These are phyloP conservation scores for Sterrhoptilus dennistouni DNA, from an alignment of 2,113 vertebrate genomes.

Conservation along the genomic window DNA sequence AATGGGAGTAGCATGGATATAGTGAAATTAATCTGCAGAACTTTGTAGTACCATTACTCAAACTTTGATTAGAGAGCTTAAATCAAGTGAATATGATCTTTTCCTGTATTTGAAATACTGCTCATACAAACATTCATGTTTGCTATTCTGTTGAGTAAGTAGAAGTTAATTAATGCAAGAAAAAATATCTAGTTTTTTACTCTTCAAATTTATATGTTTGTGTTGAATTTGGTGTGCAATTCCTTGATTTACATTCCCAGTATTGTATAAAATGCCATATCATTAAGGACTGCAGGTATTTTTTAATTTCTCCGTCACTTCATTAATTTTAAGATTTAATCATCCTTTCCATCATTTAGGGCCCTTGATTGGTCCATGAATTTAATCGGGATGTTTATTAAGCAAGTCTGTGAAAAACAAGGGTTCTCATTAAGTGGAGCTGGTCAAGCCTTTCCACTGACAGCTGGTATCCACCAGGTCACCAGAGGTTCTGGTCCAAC, in stretches of 20 bases:
- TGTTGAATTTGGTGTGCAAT: not conserved
- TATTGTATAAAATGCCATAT: not conserved
- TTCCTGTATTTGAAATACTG: not conserved
- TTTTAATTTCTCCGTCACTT: not conserved
- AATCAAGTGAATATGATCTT: not conserved
- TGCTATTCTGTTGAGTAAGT: not conserved
- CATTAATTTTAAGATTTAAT: constrained; percentile 31
- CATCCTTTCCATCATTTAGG: constrained; percentile 33
- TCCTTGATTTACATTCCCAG: not conserved
- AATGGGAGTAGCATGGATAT: not conserved
- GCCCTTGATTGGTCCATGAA: not conserved
- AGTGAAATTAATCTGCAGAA: not conserved
- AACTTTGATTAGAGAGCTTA: not conserved
- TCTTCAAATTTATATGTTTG: not conserved
- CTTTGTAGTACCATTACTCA: not conserved
- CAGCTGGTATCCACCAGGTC: not conserved
- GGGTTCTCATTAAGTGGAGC: constrained; percentile 8
- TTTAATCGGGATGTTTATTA: constrained; percentile 36
- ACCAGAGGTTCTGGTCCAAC: not conserved
- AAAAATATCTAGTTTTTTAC: not conserved
- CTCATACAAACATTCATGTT: not conserved
- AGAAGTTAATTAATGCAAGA: not conserved
- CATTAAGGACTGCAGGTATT: not conserved
- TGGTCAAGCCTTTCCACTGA: not conserved
- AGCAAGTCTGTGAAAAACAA: not conserved